Conservation (phyloP, 1,140 invertebrate genomes). For the roundworm (Caenorhabditis elegans) region WBcel235 BX284606.5:12538501-12539000, state of each 20-base stretch:
- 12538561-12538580: neutral
- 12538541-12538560: neutral
- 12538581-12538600: neutral
- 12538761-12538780: neutral
- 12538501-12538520: neutral
- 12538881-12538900: slow-evolving; percentile 1
- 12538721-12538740: neutral
- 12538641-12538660: neutral
- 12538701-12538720: neutral
- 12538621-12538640: neutral
- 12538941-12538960: slow-evolving; percentile 28
- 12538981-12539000: no score
- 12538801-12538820: no score
- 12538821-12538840: no score
- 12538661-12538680: neutral
- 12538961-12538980: slow-evolving; percentile 16
- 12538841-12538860: neutral
- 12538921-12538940: neutral
- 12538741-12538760: neutral
- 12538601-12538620: no score
- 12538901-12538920: neutral
- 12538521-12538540: neutral
- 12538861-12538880: neutral
- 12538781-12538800: no score
- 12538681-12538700: neutral